Conservation (phyloP, 2,797 vertebrate genomes). For the Gallirallus australis region DNA sequence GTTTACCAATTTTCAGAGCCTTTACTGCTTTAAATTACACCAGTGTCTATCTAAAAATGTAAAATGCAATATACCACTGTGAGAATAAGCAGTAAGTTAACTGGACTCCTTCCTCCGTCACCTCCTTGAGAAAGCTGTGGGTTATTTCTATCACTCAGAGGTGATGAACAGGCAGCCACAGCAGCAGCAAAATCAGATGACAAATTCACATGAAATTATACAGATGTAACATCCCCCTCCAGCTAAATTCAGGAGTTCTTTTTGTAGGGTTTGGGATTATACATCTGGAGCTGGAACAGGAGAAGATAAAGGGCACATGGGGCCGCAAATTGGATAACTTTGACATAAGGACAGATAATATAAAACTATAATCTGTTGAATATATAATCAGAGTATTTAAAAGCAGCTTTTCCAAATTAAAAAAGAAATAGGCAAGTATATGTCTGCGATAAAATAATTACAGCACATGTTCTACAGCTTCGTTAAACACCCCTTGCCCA, state of each 20-base stretch:
- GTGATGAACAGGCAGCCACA: conserved; percentile 41
- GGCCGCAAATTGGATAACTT: conserved; percentile 32
- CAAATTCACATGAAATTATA: conserved; percentile 33
- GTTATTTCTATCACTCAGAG: conserved; percentile 62
- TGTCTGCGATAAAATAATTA: conserved; percentile 19
- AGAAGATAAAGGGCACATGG: neutral
- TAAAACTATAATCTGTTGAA: conserved; percentile 35
- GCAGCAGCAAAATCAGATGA: conserved; percentile 37
- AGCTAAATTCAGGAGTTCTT: neutral
- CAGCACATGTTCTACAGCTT: neutral
- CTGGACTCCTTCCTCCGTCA: conserved; percentile 30
- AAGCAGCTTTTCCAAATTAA: conserved; percentile 58
- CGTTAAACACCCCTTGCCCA: neutral
- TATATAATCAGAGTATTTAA: conserved; percentile 41
- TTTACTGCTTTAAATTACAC: conserved; percentile 6
- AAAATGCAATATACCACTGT: neutral
- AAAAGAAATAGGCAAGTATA: conserved; percentile 18
- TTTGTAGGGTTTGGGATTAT: conserved; percentile 3
- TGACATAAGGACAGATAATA: conserved; percentile 38
- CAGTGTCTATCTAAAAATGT: neutral
- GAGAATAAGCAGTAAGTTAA: neutral
- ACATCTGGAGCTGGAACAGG: neutral
- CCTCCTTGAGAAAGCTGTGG: conserved; percentile 43
- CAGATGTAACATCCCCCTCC: neutral
- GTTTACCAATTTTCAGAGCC: neutral